Evolutionary conservation across 2,888 invertebrate species (phyloP).

Genomic region (Sisyra terminalis): DNA sequence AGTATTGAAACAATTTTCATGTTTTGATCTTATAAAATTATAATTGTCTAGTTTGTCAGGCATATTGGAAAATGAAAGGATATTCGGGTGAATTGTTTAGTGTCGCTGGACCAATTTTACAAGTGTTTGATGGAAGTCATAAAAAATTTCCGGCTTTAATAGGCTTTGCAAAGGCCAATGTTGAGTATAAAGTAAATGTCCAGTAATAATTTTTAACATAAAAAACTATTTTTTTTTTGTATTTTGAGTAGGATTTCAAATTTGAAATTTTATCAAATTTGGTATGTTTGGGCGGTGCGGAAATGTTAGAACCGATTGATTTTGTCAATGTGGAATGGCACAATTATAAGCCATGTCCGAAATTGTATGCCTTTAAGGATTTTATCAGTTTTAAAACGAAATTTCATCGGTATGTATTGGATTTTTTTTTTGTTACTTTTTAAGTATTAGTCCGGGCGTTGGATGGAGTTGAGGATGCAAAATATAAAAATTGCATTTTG

Average conservation of each 20-base stretch:
- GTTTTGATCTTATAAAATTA: background rate
- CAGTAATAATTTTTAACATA: no score
- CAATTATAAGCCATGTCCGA: slow-evolving; percentile 6
- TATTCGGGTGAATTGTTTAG: slow-evolving; percentile 16
- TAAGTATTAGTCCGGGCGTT: no score
- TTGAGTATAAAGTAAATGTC: background rate
- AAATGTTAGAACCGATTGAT: slow-evolving; percentile 16
- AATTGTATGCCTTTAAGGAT: no score
- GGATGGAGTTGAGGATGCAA: no score
- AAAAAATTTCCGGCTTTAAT: slow-evolving; percentile 13
- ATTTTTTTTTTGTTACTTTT: no score
- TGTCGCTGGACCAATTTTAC: slow-evolving; percentile 14
- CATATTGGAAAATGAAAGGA: slow-evolving; percentile 17
- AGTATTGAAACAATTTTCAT: slow-evolving; percentile 9
- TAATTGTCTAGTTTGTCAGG: slow-evolving; percentile 11
- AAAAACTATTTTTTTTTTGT: no score
- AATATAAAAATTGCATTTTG: no score
- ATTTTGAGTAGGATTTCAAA: slow-evolving; percentile 11
- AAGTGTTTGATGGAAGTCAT: slow-evolving; percentile 14
- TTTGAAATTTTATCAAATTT: slow-evolving; percentile 16
- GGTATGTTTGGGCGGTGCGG: slow-evolving; percentile 16
- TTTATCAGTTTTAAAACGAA: no score
- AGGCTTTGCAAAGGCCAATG: slow-evolving; percentile 12
- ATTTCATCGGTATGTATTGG: no score
- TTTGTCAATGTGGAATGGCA: slow-evolving; percentile 16